A percentile compares a stretch with the other conserved stretches of the same genome.
phyloP scores from a whole-genome alignment of 2,888 invertebrate genomes.

The Antheraea yamamai region DNA sequence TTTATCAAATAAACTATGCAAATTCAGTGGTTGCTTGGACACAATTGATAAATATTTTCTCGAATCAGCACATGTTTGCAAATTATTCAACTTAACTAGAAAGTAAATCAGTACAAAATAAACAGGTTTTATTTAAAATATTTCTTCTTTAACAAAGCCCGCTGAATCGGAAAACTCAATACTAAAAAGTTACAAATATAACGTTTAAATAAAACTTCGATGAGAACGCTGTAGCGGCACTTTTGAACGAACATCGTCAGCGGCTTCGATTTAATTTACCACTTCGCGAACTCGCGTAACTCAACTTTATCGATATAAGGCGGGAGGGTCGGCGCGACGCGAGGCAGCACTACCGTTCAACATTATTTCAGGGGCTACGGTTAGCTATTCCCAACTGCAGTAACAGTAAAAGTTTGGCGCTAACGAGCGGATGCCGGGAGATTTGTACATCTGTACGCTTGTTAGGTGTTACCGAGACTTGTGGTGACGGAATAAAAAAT shows the following conservation, averaged over 20 bases:
- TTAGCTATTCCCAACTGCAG: constrained; percentile 61
- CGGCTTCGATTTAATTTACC: constrained; percentile 23
- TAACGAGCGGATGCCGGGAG: constrained; percentile 55
- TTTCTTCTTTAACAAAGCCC: not conserved
- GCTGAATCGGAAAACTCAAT: not conserved
- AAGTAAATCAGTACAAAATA: not conserved
- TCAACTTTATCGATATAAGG: constrained; percentile 26
- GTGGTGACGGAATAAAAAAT: constrained; percentile 25
- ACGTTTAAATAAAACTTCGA: constrained; percentile 11
- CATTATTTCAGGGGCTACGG: constrained; percentile 51
- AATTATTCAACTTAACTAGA: not conserved
- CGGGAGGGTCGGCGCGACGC: not conserved
- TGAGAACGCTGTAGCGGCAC: constrained; percentile 9
- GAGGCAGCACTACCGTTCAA: constrained; percentile 25
- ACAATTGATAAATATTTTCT: not conserved
- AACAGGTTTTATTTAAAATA: not conserved
- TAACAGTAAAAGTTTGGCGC: constrained; percentile 59
- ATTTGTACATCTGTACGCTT: constrained; percentile 50
- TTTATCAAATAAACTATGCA: too few relatives aligned
- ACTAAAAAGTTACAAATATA: not conserved
- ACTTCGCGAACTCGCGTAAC: constrained; percentile 24
- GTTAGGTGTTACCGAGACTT: constrained; percentile 47
- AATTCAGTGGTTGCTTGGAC: too few relatives aligned
- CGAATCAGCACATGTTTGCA: not conserved
- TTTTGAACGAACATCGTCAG: constrained; percentile 18